These are phyloP conservation scores for Botia kubotai DNA, from an alignment of 2,797 vertebrate species.

Conservation along the genomic window DNA sequence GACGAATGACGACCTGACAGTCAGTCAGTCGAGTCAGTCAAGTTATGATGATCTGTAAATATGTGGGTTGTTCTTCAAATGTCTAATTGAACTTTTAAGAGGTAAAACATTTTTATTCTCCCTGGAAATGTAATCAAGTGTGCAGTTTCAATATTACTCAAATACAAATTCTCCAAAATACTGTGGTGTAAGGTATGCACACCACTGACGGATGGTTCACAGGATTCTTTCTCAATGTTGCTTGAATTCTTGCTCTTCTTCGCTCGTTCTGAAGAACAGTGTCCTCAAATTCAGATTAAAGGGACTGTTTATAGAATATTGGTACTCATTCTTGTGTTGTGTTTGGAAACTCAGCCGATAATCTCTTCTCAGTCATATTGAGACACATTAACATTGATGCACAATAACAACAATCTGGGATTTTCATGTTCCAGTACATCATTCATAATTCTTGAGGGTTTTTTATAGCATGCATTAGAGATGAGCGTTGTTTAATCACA, in stretches of 20 bases:
- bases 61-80: not conserved
- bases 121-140: not conserved
- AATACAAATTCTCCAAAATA: not conserved
- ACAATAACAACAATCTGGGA: not conserved
- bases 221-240: conserved; percentile 2
- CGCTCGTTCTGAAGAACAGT: conserved; percentile 20
- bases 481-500: conserved; percentile 39
- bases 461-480: conserved; percentile 21
- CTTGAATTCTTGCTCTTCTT: conserved; percentile 24
- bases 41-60: not conserved
- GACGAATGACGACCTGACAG: not conserved
- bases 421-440: not conserved
- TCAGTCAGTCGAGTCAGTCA: too few species aligned
- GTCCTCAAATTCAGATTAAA: conserved; percentile 53
- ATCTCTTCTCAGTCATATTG: conserved; percentile 4
- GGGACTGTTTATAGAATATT: conserved; percentile 39
- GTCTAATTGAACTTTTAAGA: not conserved
- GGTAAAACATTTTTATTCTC: too few species aligned
- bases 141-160: not conserved
- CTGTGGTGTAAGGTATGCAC: too few species aligned
- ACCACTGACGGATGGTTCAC: not conserved
- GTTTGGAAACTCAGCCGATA: conserved; percentile 11
- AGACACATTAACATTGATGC: conserved; percentile 5
- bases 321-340: conserved; percentile 2
- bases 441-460: not conserved